Percentiles rank a stretch among this genome's conserved stretches.
These are phyloP conservation scores for Drosophila colorata DNA, from an alignment of 2,888 invertebrate genomes.

Conservation along the genomic window DNA sequence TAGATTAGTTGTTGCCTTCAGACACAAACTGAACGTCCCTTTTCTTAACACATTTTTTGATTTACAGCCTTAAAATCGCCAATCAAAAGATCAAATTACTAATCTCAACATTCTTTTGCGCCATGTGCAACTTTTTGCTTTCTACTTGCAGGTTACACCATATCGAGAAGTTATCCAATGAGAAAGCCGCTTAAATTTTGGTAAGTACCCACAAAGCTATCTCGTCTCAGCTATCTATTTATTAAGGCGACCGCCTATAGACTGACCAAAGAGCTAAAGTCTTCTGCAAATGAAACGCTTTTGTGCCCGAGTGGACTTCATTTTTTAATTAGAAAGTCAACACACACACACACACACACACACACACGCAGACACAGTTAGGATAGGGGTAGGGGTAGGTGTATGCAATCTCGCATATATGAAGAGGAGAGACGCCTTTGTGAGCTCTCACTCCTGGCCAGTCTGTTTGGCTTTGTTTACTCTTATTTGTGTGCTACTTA, in stretches of 20 bases:
- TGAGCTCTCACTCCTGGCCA: slow-evolving; percentile 41
- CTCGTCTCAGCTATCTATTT: neutral
- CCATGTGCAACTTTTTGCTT: slow-evolving; percentile 73
- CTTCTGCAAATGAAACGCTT: slow-evolving; percentile 45
- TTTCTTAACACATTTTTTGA: slow-evolving; percentile 8
- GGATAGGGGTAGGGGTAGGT: too few relatives aligned
- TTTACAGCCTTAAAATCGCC: slow-evolving; percentile 56
- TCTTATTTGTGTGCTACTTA: slow-evolving; percentile 75
- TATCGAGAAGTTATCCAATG: slow-evolving; percentile 85
- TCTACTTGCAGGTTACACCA: slow-evolving; percentile 84
- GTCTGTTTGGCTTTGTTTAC: slow-evolving; percentile 63
- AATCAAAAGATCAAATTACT: slow-evolving; percentile 64
- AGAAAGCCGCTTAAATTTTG: slow-evolving; percentile 84
- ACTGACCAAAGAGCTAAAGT: slow-evolving; percentile 27
- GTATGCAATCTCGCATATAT: slow-evolving; percentile 25
- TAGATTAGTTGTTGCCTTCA: slow-evolving; percentile 8
- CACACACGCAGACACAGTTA: slow-evolving; percentile 2
- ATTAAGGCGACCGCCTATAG: slow-evolving; percentile 25
- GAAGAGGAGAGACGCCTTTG: slow-evolving; percentile 50
- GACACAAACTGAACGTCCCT: neutral
- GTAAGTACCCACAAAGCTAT: slow-evolving; percentile 67
- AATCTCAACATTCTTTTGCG: slow-evolving; percentile 78
- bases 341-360: slow-evolving; percentile 33
- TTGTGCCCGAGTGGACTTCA: slow-evolving; percentile 64
- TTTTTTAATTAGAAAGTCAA: slow-evolving; percentile 78